Evolutionary conservation across 1,140 invertebrate genomes (phyloP).

Genomic region (Euwallacea fornicatus): DNA sequence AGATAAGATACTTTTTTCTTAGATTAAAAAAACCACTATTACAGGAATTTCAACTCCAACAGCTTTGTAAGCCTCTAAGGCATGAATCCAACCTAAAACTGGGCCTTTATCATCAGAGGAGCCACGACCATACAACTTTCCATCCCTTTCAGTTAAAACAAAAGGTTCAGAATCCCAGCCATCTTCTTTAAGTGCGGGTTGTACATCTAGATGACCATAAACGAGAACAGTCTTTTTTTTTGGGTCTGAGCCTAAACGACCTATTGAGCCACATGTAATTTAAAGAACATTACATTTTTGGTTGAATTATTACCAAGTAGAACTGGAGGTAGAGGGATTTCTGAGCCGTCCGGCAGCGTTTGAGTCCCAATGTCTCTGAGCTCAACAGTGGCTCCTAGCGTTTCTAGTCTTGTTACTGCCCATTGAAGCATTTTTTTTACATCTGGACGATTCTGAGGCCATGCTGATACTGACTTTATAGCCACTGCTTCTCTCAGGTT

Average conservation of each 20-base stretch:
- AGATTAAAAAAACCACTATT: conserved; percentile 58
- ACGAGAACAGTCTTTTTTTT: conserved; percentile 90
- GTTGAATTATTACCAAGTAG: conserved; percentile 65
- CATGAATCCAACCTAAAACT: conserved; percentile 92
- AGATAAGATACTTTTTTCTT: neutral
- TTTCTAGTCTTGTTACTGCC: conserved; percentile 72
- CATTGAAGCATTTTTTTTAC: conserved; percentile 82
- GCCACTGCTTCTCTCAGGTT: conserved; percentile 84
- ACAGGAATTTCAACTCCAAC: conserved; percentile 77
- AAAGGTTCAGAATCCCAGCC: conserved; percentile 98
- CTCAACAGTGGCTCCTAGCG: conserved; percentile 74
- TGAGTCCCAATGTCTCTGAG: conserved; percentile 83
- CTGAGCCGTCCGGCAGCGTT: conserved; percentile 70
- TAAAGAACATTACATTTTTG: neutral
- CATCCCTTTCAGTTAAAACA: conserved; percentile 82
- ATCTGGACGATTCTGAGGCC: conserved; percentile 76
- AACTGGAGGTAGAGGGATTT: conserved; percentile 84
- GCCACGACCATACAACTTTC: conserved; percentile 84
- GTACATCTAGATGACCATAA: conserved; percentile 98
- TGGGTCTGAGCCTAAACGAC: conserved; percentile 73
- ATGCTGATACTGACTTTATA: conserved; percentile 93
- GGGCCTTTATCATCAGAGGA: conserved; percentile 94
- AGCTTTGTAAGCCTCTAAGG: conserved; percentile 85
- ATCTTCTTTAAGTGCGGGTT: conserved; percentile 88
- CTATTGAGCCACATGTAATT: neutral